Conservation (phyloP, 2,113 vertebrate species). For the Fulmarus glacialis region DNA sequence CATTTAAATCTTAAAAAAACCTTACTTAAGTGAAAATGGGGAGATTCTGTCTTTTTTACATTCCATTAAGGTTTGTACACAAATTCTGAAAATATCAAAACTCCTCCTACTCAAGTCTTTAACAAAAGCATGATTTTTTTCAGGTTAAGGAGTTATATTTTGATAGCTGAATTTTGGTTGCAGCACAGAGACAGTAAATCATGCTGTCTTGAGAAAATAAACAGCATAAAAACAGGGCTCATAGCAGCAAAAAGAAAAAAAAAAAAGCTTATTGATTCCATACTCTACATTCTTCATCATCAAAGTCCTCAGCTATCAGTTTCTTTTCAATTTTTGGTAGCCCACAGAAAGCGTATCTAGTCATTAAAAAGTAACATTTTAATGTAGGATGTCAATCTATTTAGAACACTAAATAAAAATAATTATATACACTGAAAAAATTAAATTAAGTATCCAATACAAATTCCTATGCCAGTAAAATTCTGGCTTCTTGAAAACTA, state of each 20-base stretch:
- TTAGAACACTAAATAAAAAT: not conserved
- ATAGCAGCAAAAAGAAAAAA: not conserved
- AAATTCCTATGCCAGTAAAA: not conserved
- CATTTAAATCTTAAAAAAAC: not conserved
- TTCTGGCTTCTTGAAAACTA: not conserved
- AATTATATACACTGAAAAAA: not conserved
- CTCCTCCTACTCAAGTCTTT: not conserved
- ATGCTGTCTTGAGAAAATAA: not conserved
- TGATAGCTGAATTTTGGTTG: not conserved
- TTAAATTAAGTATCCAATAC: not conserved
- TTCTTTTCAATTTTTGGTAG: not conserved
- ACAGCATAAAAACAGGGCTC: not conserved
- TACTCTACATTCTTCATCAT: not conserved
- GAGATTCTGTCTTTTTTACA: not conserved
- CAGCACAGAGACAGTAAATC: not conserved
- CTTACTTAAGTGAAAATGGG: not conserved
- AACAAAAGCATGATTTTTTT: not conserved
- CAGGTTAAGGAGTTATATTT: not conserved
- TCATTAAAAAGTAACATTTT: not conserved
- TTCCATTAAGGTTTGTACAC: not conserved
- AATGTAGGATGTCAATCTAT: not conserved
- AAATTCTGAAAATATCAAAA: not conserved
- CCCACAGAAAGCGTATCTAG: not conserved
- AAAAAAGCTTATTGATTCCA: not conserved
- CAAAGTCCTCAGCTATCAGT: not conserved